These are phyloP conservation scores for Pelecanoides urinatrix DNA, from an alignment of 2,113 vertebrate genomes.

Conservation along the genomic window DNA sequence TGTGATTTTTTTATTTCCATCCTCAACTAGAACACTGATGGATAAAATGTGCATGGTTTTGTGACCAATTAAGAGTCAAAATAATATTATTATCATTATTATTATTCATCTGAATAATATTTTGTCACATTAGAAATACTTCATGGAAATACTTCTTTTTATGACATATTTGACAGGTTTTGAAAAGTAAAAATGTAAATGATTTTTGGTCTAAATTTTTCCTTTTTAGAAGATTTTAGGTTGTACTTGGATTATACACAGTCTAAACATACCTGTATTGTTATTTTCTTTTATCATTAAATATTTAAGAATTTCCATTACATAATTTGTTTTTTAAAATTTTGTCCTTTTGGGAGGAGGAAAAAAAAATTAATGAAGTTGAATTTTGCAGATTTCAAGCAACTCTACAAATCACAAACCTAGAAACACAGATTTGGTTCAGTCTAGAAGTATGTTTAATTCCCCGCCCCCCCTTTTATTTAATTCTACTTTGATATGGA, in stretches of 20 bases:
- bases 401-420: neutral
- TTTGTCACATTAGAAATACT: neutral
- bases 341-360: neutral
- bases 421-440: neutral
- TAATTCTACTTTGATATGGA: neutral
- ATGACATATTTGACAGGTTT: neutral
- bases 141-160: neutral
- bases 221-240: neutral
- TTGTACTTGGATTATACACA: neutral
- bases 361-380: neutral
- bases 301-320: neutral
- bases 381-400: neutral
- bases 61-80: neutral
- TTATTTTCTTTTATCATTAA: neutral
- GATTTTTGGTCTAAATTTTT: rapidly evolving
- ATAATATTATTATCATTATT: too few species aligned
- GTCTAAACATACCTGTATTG: neutral
- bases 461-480: rapidly evolving
- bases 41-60: neutral
- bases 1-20: neutral
- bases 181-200: neutral
- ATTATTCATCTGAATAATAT: neutral
- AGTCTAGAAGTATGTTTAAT: neutral
- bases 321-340: neutral
- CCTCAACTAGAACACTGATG: neutral